Conservation (phyloP, 2,888 invertebrate genomes). For the Metacarcinus magister region DNA sequence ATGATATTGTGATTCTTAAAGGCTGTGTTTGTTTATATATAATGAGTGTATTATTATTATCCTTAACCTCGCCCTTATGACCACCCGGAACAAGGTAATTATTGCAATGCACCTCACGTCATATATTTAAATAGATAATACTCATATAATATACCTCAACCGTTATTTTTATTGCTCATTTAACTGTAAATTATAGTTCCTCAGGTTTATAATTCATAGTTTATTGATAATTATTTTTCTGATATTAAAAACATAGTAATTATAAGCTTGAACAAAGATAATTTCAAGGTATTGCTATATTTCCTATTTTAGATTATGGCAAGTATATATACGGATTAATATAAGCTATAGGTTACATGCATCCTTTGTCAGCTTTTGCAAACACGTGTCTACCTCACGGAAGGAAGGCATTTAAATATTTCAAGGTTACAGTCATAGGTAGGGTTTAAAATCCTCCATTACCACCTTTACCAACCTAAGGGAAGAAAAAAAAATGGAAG, state of each 20-base stretch:
- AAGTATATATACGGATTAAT: background rate
- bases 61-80: background rate
- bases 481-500: no score
- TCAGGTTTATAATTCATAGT: no score
- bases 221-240: no score
- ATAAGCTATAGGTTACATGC: background rate
- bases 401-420: background rate
- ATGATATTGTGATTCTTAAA: conserved; percentile 11
- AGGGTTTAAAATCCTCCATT: conserved; percentile 27
- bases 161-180: no score
- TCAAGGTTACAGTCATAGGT: background rate
- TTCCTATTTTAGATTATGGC: no score
- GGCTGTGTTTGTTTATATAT: background rate
- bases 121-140: no score
- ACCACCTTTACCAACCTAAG: conserved; percentile 19
- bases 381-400: background rate
- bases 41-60: background rate
- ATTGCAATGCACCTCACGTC: no score
- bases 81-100: background rate
- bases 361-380: background rate
- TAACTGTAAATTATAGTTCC: no score
- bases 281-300: no score
- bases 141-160: no score
- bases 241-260: no score
- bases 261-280: no score